Percentiles rank a stretch among this genome's conserved stretches.
Evolutionary conservation across 2,888 invertebrate species (phyloP).

Genomic region (Chymomyza fuscimana): DNA sequence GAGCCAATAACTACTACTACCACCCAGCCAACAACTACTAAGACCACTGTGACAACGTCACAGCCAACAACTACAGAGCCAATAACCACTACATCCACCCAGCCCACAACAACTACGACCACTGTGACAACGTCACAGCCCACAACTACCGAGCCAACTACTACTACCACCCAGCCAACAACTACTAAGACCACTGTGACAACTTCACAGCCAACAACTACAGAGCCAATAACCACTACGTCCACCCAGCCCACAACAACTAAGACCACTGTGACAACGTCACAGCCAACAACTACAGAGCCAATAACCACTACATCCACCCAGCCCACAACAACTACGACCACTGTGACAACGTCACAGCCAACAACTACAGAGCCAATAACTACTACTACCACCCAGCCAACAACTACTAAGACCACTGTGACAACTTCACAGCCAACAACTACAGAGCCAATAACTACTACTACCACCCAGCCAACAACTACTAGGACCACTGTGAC

Average conservation of each 20-base stretch:
- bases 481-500: not conserved
- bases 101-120: not conserved
- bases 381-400: not conserved
- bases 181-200: not conserved
- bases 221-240: not conserved
- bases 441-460: not conserved
- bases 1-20: not conserved
- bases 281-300: not conserved
- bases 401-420: not conserved
- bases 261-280: no score
- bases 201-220: not conserved
- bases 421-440: not conserved
- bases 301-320: not conserved
- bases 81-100: not conserved
- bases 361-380: slow-evolving; percentile 5
- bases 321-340: slow-evolving; percentile 5
- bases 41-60: no score
- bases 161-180: not conserved
- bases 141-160: not conserved
- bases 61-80: not conserved
- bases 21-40: no score
- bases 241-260: not conserved
- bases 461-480: not conserved
- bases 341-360: not conserved
- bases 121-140: not conserved